Evolutionary conservation across 2,797 vertebrate genomes (phyloP), one percentile per base, ranked within the genome.

Genomic region (Tympanoctomys barrerae): DNA sequence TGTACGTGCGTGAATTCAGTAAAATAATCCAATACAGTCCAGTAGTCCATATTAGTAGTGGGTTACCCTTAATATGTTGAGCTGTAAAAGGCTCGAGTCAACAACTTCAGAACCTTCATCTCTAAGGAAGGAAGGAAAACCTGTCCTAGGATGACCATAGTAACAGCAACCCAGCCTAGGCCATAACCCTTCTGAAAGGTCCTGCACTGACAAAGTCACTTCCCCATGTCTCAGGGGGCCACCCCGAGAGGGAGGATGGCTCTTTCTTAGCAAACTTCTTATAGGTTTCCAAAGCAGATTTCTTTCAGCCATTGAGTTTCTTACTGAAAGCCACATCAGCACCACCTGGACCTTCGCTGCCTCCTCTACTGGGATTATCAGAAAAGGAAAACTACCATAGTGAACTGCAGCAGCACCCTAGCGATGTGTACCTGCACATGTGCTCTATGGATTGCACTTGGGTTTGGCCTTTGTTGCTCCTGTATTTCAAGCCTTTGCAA

Each of bases 351-450:
- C 59, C 52, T 80, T 71, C 66, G 75, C 77, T 18, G 54, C 78
- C 14, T 18, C n/a, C 10, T 61, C 82, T 26, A 61, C 36, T 24
- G 22, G 46, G 85, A 89, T 49, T 14, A 46, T 68, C 52, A 42
- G 80, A 82, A 78, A 82, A n/a, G 61, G 77, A 86, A 89, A 80
- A 46, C 49, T n/a, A 61, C 81, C 91, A 62, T 13, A 95, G 77
- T 49, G 46, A 24, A 22, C 2, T 0, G 42, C 68, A 39, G 89
- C 66, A 19, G 16, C 4, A 9, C 54, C 83, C 26, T 49, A 5
- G 33, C 0, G 13, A 71, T 24, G n/a, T 36, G 68, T 8, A n/a
- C 31, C 57, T 31, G 28, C 59, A 33, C 0, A 4, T 0, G 5
- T 21, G 5, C 42, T 21, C 59, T 31, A 39, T 1, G n/a, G 42